Conservation (phyloP, 2,113 vertebrate species). For the Circaetus cinerascens region DNA sequence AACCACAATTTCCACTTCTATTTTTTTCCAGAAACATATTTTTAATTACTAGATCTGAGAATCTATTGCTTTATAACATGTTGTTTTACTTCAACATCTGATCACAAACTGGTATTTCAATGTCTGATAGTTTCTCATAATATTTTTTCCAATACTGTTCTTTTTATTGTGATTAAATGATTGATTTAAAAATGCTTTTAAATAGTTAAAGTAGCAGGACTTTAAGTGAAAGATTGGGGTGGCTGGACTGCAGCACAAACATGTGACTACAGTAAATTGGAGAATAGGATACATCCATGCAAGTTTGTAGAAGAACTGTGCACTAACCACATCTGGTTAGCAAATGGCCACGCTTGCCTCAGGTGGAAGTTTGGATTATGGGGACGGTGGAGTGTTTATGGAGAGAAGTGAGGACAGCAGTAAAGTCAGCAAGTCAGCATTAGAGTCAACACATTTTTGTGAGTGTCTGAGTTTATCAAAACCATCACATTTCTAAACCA, state of each 20-base stretch:
- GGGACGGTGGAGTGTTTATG: background rate
- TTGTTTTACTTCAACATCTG: background rate
- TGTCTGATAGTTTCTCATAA: background rate
- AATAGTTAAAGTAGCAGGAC: background rate
- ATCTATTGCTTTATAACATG: background rate
- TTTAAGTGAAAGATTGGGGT: background rate
- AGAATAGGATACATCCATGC: background rate
- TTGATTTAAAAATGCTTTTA: background rate
- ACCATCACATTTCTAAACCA: background rate
- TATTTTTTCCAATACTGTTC: background rate
- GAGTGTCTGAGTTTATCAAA: background rate
- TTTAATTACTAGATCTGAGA: background rate
- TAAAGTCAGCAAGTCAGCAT: background rate
- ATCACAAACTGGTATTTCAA: background rate
- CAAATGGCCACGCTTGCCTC: background rate
- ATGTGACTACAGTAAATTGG: background rate
- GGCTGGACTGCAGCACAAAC: background rate
- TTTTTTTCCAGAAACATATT: background rate
- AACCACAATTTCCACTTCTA: background rate
- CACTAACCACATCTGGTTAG: background rate
- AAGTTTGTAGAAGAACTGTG: background rate
- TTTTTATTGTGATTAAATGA: background rate
- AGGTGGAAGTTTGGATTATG: background rate
- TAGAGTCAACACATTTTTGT: background rate
- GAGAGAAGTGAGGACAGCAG: background rate